Evolutionary conservation across 2,797 vertebrate genomes (phyloP).

Genomic region (Chaetophractus vellerosus): DNA sequence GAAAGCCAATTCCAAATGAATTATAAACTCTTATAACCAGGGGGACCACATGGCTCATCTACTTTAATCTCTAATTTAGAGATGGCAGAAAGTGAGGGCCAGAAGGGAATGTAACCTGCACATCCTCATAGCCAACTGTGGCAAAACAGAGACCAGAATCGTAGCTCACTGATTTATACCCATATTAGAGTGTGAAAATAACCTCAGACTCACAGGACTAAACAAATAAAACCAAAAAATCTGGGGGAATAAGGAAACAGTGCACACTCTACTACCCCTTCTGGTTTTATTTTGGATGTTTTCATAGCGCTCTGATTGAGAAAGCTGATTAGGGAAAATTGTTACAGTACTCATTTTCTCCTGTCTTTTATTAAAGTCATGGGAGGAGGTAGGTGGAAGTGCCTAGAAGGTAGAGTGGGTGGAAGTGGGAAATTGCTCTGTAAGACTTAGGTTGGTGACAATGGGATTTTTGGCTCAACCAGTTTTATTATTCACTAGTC

Average conservation of each 20-base stretch:
- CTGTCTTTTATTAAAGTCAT: constrained; percentile 47
- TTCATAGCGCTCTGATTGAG: constrained; percentile 48
- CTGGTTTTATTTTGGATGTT: not conserved
- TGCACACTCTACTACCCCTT: not conserved
- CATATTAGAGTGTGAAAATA: not conserved
- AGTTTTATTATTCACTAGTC: constrained; percentile 78
- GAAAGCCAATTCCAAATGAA: constrained; percentile 4
- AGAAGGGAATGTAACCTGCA: not conserved
- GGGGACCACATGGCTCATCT: not conserved
- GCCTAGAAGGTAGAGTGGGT: constrained; percentile 75
- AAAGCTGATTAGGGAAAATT: constrained; percentile 69
- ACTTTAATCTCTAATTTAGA: constrained; percentile 25
- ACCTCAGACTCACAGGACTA: not conserved
- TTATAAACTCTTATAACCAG: not conserved
- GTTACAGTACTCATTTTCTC: constrained; percentile 6
- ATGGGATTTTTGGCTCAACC: constrained; percentile 74
- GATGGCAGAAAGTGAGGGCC: not conserved
- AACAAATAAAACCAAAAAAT: not conserved
- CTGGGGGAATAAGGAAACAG: not conserved
- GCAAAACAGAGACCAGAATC: not conserved
- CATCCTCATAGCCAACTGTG: not conserved
- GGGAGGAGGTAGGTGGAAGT: constrained; percentile 58
- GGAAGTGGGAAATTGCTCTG: constrained; percentile 75
- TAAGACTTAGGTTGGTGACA: constrained; percentile 73
- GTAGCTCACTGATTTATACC: not conserved